phyloP scores from a whole-genome alignment of 1,140 invertebrate species.

The Saccostrea cuccullata region DNA sequence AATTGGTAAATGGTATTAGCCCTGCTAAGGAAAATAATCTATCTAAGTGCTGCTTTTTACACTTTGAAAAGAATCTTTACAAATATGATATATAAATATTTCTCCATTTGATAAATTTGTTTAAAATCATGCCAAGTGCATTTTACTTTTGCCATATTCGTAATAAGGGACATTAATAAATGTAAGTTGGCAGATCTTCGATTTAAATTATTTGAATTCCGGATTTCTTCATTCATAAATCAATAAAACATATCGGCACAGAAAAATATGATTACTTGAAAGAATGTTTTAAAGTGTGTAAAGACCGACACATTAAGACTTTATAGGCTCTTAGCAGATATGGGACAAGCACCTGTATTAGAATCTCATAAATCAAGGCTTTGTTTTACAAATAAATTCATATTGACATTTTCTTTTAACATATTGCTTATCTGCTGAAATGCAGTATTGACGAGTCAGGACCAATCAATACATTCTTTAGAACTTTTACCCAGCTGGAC shows the following conservation, averaged over 20 bases:
- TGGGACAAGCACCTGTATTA: conserved; percentile 24
- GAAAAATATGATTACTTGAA: conserved; percentile 34
- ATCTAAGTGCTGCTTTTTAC: background rate
- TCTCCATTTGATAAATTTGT: background rate
- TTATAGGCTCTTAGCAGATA: conserved; percentile 13
- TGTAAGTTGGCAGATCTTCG: conserved; percentile 17
- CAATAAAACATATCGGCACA: conserved; percentile 6
- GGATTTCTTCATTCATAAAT: conserved; percentile 21
- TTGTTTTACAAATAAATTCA: conserved; percentile 34
- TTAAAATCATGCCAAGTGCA: background rate
- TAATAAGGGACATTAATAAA: background rate
- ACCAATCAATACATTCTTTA: conserved; percentile 22
- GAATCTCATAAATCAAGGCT: conserved; percentile 24
- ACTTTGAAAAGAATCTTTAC: background rate
- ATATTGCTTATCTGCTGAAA: conserved; percentile 18
- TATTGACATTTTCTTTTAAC: conserved; percentile 18
- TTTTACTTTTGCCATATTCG: background rate
- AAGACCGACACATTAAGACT: conserved; percentile 27
- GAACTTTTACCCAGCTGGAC: conserved; percentile 9
- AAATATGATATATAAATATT: conserved; percentile 16
- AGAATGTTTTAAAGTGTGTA: conserved; percentile 31
- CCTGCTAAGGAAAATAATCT: background rate
- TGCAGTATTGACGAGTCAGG: background rate
- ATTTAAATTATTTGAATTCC: conserved; percentile 21
- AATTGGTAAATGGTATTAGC: background rate